Evolutionary conservation across 1,140 invertebrate genomes (phyloP), one percentile per base, ranked within the genome.

Genomic region (Ylistrum balloti): DNA sequence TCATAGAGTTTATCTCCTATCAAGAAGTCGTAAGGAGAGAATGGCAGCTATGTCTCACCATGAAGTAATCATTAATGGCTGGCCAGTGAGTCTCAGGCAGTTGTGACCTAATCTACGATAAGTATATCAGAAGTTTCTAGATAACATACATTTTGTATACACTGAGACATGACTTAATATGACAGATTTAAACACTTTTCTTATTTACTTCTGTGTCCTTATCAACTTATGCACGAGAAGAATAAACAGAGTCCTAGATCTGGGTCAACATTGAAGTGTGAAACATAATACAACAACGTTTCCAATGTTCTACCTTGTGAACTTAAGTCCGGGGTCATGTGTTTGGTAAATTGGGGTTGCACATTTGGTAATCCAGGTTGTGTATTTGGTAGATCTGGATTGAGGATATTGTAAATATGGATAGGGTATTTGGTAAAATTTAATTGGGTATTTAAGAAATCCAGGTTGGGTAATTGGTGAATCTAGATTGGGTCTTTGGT

Each of bases 141-240:
- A 74, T 74, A 74, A 74, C 56, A 74, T 1, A 74, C 28, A 28
- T 74, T 74, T 74, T 74, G 56, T 74, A n/a, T 74, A 74, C n/a
- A 28, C 17, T 45, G 41, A 45, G 41, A 17, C 28, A 17, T 74
- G 56, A 74, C 56, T 74, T 74, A 28, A 74, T 74, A 74, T 74
- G 56, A 74, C 56, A n/a, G 56, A 74, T 74, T 74, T 74, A 74
- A 74, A 74, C 56, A 74, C 22, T 74, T 28, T n/a, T 74, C 22
- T 28, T 74, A 74, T 74, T 74, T 74, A 74, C 56, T 74, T 74
- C 5, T 1, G 56, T 28, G 28, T 28, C 22, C 56, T 74, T 74
- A 74, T 74, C 56, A 74, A 74, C 56, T 74, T n/a, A n/a, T n/a
- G n/a, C 56, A 74, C 28, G 56, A 74, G 56, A 74, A 74, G 56